These are phyloP conservation scores for Neopipo cinnamomea DNA, from an alignment of 2,113 vertebrate genomes.

Conservation along the genomic window DNA sequence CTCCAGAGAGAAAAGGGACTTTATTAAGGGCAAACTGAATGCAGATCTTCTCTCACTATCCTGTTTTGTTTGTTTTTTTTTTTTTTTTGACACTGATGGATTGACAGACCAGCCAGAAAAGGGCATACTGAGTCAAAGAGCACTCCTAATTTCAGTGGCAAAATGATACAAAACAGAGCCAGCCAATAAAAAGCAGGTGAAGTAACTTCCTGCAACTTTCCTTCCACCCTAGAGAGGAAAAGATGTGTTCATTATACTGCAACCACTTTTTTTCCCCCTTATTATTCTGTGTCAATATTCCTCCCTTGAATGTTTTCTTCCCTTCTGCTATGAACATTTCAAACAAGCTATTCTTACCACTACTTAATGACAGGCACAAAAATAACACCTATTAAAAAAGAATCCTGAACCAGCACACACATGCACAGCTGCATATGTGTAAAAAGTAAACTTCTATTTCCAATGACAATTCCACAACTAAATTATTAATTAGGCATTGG, in stretches of 20 bases:
- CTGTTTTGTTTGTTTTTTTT: not conserved
- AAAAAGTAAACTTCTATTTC: not conserved
- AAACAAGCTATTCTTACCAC: not conserved
- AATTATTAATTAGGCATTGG: not conserved
- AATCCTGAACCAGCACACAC: not conserved
- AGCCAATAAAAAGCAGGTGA: not conserved
- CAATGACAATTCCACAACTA: not conserved
- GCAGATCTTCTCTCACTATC: not conserved
- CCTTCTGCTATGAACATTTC: rapidly evolving
- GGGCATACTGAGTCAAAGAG: not conserved
- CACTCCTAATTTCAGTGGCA: not conserved
- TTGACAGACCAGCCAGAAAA: not conserved
- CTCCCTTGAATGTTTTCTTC: not conserved
- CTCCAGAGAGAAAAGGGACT: conserved; percentile 3
- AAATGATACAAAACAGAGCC: not conserved
- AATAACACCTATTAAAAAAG: not conserved
- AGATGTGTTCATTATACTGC: not conserved
- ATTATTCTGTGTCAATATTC: not conserved
- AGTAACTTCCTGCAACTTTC: not conserved
- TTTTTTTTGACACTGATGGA: not conserved
- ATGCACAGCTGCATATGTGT: not conserved
- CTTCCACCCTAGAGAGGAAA: not conserved
- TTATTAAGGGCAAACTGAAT: not conserved
- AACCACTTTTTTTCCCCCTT: not conserved
- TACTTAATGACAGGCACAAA: not conserved